Evolutionary conservation across 2,113 vertebrate species (phyloP), one percentile per base, ranked within the genome.

Genomic region (Coptodon bakossiorum): DNA sequence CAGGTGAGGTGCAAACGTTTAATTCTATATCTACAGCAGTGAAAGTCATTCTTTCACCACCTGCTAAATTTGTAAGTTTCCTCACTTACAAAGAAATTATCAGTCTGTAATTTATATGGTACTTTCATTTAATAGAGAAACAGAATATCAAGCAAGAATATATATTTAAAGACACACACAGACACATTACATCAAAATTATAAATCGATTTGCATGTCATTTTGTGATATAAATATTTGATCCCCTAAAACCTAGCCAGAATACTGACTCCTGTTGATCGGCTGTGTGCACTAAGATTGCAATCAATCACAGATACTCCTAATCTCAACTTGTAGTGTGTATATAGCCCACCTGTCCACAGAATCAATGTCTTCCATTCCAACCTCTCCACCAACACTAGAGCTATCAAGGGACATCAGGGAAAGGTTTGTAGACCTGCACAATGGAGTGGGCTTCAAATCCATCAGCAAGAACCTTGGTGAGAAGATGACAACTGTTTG

Each of bases 1-100:
- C 84, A 97, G 96, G 97, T 98, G 84, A 45, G 88, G 22, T 27
- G 31, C 40, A 78, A 2, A n/a, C 63, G 24, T 27, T 68, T 17
- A 13, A 84, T 76, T 78, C 9, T 40, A 4, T 76, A 2, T 24
- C 7, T 71, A 24, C 63, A 14, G 36, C 3, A 8, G 1, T 13
- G 19, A 40, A 68, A 68, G 36, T 68, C 0, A 68, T 5, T 38
- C 6, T 66, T 66, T 61, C 7, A 61, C 14, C 29, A 16, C 27
- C 27, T 31, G 57, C 57, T 61, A 0, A 61, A 17, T 34, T 34
- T 61, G 14, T 17, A 31, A 6, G 14, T 61, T 66, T 12, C 17
- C 19, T 22, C 61, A 0, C 61, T 66, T 66, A 38, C 61, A 66
- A 22, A 36, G 4, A 66, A 38, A 8, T 66, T 10, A 38, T 71